A percentile compares a stretch with the other conserved stretches of the same genome.
These are phyloP conservation scores for Phortica magna DNA, from an alignment of 2,888 invertebrate genomes.

Conservation along the genomic window DNA sequence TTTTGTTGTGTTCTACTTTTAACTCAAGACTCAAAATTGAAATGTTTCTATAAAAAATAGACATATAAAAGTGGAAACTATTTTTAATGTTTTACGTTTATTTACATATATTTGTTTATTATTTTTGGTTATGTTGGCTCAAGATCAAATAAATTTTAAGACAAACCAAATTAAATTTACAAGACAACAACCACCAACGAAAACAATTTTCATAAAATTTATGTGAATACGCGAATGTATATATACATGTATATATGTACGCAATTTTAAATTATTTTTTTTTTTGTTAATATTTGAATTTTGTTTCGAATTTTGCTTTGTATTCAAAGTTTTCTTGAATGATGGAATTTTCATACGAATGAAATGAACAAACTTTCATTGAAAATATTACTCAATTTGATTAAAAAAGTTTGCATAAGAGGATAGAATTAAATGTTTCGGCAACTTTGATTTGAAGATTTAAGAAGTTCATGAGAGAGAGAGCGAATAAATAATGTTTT, in stretches of 20 bases:
- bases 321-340: too few relatives aligned
- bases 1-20: background rate
- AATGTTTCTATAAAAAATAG: too few relatives aligned
- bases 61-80: background rate
- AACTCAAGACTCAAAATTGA: too few relatives aligned
- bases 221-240: background rate
- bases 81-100: conserved; percentile 22
- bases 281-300: background rate
- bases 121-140: conserved; percentile 24
- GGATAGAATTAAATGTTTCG: too few relatives aligned
- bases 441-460: too few relatives aligned
- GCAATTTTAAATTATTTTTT: background rate
- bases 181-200: conserved; percentile 35
- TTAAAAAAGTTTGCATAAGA: too few relatives aligned
- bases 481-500: too few relatives aligned
- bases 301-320: too few relatives aligned
- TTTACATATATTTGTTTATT: background rate
- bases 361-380: too few relatives aligned
- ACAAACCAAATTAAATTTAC: conserved; percentile 22
- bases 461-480: too few relatives aligned
- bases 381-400: too few relatives aligned
- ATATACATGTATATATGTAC: background rate
- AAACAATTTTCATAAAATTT: conserved; percentile 16
- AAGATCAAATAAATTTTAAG: conserved; percentile 45
- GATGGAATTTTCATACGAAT: too few relatives aligned